Base-by-base conservation (phyloP, 64 coral and sea anemone species). In the Montipora sp. region DNA sequence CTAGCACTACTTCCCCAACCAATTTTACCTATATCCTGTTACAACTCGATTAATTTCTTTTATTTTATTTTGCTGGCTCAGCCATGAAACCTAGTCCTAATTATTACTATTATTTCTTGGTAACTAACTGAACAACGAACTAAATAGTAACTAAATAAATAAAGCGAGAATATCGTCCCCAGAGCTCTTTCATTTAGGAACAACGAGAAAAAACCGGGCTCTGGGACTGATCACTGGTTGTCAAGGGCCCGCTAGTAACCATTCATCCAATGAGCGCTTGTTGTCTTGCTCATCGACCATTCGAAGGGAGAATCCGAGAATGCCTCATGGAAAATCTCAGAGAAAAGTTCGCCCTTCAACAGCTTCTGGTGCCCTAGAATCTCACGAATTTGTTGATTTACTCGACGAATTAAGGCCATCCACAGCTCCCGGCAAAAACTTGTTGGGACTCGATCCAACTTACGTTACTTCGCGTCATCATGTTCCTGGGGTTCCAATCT, bases 401-500 rank as follows among this genome's bases (percentile, higher is more conserved):
- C 77, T 99, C 3, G 98, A 99, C 36, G 98, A 99, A 50, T 47
- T 96, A 9, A 86, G 98, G 70, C 98, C 98, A 5, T 59, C 75
- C 51, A 99, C 98, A 46, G 92, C 94, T 47, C 98, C 94, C 21
- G 94, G 87, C 51, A 99, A 96, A 80, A 94, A 81, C 66, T 11
- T 80, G 18, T n/a, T 93, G 65, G 98, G 98, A 12, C 90, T 99
- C 75, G 98, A 99, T 92, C 98, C 98, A 51, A 99, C 98, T 18
- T 99, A 89, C 47, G 90, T 99, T 23, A 99, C 98, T 46, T 99
- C 98, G 8, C 79, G 98, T 69, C 98, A 99, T 77, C 98, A 99
- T 92, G 94, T 99, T 24, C 98, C 98, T 20, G 98, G 98, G 15
- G 87, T 90, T 4, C 89, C 80, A 4, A 85, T 93, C n/a, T 94